phyloP scores from a whole-genome alignment of 2,113 vertebrate species.

The Eurypyga helias region DNA sequence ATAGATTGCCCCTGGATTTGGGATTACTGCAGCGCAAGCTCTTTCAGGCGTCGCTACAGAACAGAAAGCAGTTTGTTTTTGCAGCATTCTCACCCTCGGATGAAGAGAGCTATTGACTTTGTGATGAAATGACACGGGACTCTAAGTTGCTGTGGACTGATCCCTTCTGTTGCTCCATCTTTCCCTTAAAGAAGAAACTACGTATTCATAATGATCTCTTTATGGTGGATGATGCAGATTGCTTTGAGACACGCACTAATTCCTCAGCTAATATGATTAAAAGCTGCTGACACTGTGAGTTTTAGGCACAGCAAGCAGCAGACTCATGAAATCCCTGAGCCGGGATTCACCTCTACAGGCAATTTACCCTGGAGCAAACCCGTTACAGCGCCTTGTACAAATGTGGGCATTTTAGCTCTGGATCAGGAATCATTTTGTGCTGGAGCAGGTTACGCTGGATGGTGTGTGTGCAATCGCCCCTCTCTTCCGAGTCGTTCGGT shows the following conservation, averaged over 20 bases:
- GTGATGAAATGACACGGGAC: conserved; percentile 68
- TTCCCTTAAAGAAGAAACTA: conserved; percentile 14
- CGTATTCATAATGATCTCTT: conserved; percentile 51
- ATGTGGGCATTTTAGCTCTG: background rate
- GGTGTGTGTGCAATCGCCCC: background rate
- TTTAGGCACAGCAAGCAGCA: conserved; percentile 15
- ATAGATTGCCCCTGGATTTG: conserved; percentile 77
- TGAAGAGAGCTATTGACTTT: conserved; percentile 77
- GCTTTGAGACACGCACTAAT: conserved; percentile 14
- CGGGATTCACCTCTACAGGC: background rate
- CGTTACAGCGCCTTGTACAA: background rate
- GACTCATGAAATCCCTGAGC: background rate
- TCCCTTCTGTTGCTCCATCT: conserved; percentile 27
- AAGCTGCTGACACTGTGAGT: conserved; percentile 28
- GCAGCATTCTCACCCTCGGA: conserved; percentile 4
- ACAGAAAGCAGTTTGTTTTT: conserved; percentile 76
- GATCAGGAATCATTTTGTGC: background rate
- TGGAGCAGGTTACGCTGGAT: background rate
- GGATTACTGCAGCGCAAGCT: conserved; percentile 64
- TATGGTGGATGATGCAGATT: background rate
- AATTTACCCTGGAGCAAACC: background rate
- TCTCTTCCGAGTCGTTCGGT: accelerated
- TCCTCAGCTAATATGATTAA: conserved; percentile 44
- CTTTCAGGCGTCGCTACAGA: conserved; percentile 60
- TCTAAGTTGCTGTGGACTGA: conserved; percentile 36